A percentile compares a stretch with the other conserved stretches of the same genome.
Conservation (phyloP, 2,888 invertebrate species). For the Ischnura elegans region DNA sequence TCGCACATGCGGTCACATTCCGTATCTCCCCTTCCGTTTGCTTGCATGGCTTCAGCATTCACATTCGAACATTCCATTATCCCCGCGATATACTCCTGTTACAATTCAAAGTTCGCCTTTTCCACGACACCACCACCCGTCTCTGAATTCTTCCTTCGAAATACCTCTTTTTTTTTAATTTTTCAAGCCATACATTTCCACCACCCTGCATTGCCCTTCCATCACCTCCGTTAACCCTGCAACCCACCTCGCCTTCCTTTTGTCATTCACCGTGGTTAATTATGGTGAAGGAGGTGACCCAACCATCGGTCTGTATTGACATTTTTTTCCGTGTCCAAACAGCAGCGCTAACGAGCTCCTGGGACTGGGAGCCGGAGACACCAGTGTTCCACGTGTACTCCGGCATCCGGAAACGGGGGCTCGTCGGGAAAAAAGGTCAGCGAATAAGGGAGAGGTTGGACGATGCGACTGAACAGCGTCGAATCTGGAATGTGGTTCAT, state of each 20-base stretch:
- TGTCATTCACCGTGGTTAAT: slow-evolving; percentile 49
- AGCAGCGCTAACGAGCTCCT: slow-evolving; percentile 47
- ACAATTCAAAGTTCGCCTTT: not conserved
- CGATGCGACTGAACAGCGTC: not conserved
- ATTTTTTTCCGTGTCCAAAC: slow-evolving; percentile 16
- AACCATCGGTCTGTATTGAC: not conserved
- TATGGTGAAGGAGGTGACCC: slow-evolving; percentile 58
- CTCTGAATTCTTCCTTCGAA: not conserved
- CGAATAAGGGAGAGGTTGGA: not conserved
- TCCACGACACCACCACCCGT: not conserved
- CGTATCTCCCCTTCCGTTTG: not conserved
- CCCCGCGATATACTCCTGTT: not conserved
- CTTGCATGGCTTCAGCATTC: not conserved
- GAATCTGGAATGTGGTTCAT: not conserved
- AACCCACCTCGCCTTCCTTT: slow-evolving; percentile 37
- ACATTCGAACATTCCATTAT: not conserved
- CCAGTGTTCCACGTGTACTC: not conserved
- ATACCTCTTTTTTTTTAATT: not conserved
- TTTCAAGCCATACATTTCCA: not conserved
- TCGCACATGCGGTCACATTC: not conserved
- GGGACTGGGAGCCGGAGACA: not conserved
- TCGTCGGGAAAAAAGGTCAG: not conserved
- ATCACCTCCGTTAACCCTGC: not conserved
- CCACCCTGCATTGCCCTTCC: not conserved
- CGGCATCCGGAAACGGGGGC: slow-evolving; percentile 12